Evolutionary conservation across 2,888 invertebrate genomes (phyloP).

Genomic region (Aspidiotus rigidus): DNA sequence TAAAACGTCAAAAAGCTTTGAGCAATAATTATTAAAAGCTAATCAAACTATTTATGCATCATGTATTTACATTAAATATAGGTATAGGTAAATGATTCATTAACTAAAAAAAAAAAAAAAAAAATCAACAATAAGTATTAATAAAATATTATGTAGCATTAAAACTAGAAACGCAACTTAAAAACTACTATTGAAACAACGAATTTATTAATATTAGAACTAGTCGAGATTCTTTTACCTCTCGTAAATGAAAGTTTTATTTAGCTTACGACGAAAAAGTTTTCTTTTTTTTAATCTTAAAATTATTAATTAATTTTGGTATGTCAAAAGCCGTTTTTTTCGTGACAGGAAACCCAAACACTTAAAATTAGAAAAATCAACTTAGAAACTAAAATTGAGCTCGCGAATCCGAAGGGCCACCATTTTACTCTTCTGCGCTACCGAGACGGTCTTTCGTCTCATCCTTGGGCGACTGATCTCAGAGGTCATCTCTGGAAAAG

Average conservation of each 20-base stretch:
- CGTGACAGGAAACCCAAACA: not conserved
- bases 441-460: too few relatives aligned
- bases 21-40: too few relatives aligned
- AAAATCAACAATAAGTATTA: too few relatives aligned
- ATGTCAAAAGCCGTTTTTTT: not conserved
- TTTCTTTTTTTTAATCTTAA: not conserved
- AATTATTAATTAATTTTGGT: not conserved
- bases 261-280: not conserved
- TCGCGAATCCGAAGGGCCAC: not conserved
- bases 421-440: not conserved
- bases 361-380: not conserved
- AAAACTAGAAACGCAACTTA: not conserved
- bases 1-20: too few relatives aligned
- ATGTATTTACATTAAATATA: too few relatives aligned
- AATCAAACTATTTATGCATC: too few relatives aligned
- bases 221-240: not conserved
- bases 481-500: too few relatives aligned
- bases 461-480: too few relatives aligned
- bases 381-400: not conserved
- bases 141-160: not conserved
- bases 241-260: constrained; percentile 9
- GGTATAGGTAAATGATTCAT: too few relatives aligned
- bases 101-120: too few relatives aligned
- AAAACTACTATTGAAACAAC: constrained; percentile 4
- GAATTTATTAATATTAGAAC: not conserved